phyloP scores from a whole-genome alignment of 2,113 vertebrate genomes.

The Quiscalus mexicanus region DNA sequence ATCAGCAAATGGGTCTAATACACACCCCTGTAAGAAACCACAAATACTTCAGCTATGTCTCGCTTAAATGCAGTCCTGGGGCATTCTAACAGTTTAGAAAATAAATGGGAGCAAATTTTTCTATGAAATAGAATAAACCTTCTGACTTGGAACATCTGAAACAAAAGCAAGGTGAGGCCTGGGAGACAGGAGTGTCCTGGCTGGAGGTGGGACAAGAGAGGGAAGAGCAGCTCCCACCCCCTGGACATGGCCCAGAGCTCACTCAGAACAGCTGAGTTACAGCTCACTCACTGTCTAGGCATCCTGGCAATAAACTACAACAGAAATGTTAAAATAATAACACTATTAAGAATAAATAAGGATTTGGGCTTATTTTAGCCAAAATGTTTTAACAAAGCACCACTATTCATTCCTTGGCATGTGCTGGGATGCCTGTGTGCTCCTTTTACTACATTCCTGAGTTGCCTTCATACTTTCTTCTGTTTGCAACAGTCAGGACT shows the following conservation, averaged over 20 bases:
- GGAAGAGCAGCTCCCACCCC: background rate
- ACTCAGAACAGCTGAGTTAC: fast-evolving
- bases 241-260: background rate
- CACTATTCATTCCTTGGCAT: background rate
- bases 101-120: background rate
- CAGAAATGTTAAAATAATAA: slow-evolving; percentile 53
- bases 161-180: background rate
- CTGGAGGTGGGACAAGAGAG: background rate
- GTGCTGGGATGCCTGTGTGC: background rate
- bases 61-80: background rate
- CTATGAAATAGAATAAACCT: background rate
- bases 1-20: background rate
- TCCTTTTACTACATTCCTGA: background rate
- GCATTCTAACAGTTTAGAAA: background rate
- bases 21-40: background rate
- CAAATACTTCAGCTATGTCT: background rate
- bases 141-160: background rate
- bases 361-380: slow-evolving; percentile 5
- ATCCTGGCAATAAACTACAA: slow-evolving; percentile 28
- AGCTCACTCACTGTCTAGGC: slow-evolving; percentile 27
- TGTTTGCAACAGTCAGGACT: background rate
- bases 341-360: slow-evolving; percentile 2
- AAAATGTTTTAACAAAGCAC: background rate
- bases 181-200: background rate
- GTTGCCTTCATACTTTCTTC: background rate